Base-by-base conservation (phyloP, 2,888 invertebrate species). In the Cinara cedri region DNA sequence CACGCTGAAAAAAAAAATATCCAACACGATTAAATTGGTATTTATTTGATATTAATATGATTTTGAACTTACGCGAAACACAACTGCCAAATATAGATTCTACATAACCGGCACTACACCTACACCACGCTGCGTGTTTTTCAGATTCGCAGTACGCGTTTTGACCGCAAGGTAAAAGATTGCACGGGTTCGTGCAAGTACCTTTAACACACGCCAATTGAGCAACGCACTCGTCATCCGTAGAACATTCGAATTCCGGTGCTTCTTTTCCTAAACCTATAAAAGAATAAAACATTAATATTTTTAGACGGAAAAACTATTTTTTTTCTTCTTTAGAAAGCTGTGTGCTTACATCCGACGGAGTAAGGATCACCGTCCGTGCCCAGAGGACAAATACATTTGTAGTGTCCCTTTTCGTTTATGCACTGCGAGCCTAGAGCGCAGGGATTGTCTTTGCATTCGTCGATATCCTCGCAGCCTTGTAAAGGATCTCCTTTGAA, bases 121-220 rank as follows among this genome's bases (percentile, higher is more conserved):
- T 90, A 85, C 96, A 96, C 92, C 93, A 93, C 10, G 94, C 93
- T 0, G 92, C 93, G 85, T 96, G 96, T 80, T 87, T 86, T 82
- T 94, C 93, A 0, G 94, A 91, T 86, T 95, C 94, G 85, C 96
- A 96, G 84, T 91, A 91, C 0, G 96, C 93, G 86, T 96, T 93
- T 0, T 90, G 87, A 46, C 95, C 95, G 85, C 96, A 96, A 1
- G 91, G 88, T 70, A 95, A 87, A 76, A 89, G 89, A 34, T 89
- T 89, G 84, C 96, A 96, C 0, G 95, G 95, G 84, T 93, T 94
- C 1, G 92, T 87, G 85, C 96, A 96, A 70, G 90, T 90, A 62
- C 92, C 92, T 80, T 92, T 91, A 49, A 91, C 88, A 85, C 96
- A 96, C 70, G 92, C 90, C 82, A 95, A 88, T 78, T 92, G 93